Evolutionary conservation across 2,113 vertebrate species (phyloP), one percentile per base, ranked within the genome.

Genomic region (Lanius collurio): DNA sequence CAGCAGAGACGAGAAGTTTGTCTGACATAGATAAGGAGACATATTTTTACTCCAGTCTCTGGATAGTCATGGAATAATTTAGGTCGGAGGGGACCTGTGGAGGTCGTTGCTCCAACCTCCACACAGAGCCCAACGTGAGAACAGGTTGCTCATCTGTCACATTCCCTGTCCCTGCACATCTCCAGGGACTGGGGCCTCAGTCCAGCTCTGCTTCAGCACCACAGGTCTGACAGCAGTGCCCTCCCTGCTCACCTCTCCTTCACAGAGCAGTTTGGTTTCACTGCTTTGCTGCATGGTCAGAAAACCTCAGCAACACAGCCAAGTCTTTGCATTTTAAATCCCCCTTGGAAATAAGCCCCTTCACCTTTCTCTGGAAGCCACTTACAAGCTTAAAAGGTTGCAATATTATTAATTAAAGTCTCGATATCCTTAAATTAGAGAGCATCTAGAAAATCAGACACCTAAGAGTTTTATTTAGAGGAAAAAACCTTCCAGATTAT

Each of bases 381-480:
- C 87, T 87, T 87, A 90, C 46, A 94, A 91, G 93, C 94, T 95
- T 87, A 94, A 95, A 91, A 94, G 69, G 68, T 63, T 92, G 76
- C 69, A 84, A 68, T 5, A 81, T 67, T 27, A 94, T 94, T 90
- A 92, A 74, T 46, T 85, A 8, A 93, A 96, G 52, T 86, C 93
- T 91, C 73, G 39, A 80, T 81, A 93, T 35, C 73, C 84, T 85
- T 93, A 91, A 91, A 75, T 87, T 77, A 92, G 82, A 86, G 56
- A 84, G 35, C 24, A 8, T n/a, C 20, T 42, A 76, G 70, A 79
- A 95, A 96, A 67, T 28, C 47, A 91, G n/a, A 81, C 42, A 81
- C 24, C 27, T 9, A 4, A 47, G 35, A 53, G 50, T 63, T 94
- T 92, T 55, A 80, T 28, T 83, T 31, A 37, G 5, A 22, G 2